Conservation (phyloP, 2,797 vertebrate species). For the Nyctibius grandis region DNA sequence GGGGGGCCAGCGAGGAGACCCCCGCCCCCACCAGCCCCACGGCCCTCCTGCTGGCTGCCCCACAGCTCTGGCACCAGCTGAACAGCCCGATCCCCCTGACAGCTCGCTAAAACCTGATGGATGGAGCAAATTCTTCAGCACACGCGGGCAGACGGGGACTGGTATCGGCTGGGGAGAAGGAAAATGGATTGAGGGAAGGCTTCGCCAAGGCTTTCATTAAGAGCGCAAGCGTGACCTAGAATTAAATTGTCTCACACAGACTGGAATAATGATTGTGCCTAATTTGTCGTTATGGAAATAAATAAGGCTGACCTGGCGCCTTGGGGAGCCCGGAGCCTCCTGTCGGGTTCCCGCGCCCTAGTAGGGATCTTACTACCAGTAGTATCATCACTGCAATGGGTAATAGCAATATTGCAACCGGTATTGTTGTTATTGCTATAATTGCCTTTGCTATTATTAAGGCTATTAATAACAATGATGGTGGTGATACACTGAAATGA, state of each 20-base stretch:
- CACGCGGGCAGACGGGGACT: background rate
- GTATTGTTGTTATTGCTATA: conserved; percentile 21
- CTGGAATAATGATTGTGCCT: conserved; percentile 54
- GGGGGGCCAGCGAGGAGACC: background rate
- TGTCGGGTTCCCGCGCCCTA: background rate
- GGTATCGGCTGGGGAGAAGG: conserved; percentile 39
- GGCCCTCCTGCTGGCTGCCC: background rate
- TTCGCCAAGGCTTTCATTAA: conserved; percentile 63
- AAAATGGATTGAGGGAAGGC: conserved; percentile 57
- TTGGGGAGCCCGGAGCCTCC: conserved; percentile 44
- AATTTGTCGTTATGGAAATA: conserved; percentile 59
- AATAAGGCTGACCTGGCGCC: conserved; percentile 49
- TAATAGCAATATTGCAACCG: background rate
- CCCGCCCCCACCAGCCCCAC: background rate
- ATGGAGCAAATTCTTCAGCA: background rate
- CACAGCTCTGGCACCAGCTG: background rate
- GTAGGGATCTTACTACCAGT: conserved; percentile 2
- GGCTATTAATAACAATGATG: conserved; percentile 45
- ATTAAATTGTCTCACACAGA: conserved; percentile 61
- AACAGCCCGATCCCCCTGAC: background rate
- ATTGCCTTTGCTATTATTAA: conserved; percentile 49
- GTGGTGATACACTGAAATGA: background rate
- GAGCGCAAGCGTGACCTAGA: conserved; percentile 48
- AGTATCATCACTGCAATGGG: background rate
- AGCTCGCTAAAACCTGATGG: background rate